Conservation (phyloP, 2,113 vertebrate genomes). For the Antennarius striatus region DNA sequence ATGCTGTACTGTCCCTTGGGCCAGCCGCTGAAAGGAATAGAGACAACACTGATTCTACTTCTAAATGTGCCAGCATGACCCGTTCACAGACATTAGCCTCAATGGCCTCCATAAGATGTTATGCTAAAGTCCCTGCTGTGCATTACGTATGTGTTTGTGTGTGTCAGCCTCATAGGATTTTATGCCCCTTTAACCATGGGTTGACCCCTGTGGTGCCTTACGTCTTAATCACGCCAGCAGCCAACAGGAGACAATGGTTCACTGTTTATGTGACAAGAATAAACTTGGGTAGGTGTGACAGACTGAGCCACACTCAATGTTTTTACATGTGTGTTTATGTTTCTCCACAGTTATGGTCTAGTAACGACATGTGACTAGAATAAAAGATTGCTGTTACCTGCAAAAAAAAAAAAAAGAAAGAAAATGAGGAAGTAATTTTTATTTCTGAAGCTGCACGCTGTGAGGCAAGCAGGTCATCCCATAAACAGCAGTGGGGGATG, state of each 20-base stretch:
- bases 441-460: constrained; percentile 11
- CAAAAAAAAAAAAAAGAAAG: background rate
- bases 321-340: constrained; percentile 47
- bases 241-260: constrained; percentile 54
- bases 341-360: constrained; percentile 42
- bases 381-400: background rate
- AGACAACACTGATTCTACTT: constrained; percentile 18
- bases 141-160: constrained; percentile 20
- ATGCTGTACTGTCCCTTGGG: constrained; percentile 39
- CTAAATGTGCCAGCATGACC: constrained; percentile 57
- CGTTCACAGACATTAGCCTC: constrained; percentile 79
- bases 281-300: constrained; percentile 17
- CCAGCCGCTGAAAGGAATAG: constrained; percentile 51
- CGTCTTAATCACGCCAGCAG: constrained; percentile 65
- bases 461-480: constrained; percentile 8
- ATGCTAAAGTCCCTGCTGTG: constrained; percentile 70
- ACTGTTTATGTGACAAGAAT: constrained; percentile 61
- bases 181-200: constrained; percentile 52
- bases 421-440: constrained; percentile 16
- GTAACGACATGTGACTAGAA: constrained; percentile 23
- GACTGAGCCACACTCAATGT: background rate
- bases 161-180: constrained; percentile 51
- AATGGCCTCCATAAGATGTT: constrained; percentile 69
- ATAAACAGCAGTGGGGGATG: constrained; percentile 5
- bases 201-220: constrained; percentile 31